Conservation (phyloP, 2,888 invertebrate species). For the Homarus gammarus region DNA sequence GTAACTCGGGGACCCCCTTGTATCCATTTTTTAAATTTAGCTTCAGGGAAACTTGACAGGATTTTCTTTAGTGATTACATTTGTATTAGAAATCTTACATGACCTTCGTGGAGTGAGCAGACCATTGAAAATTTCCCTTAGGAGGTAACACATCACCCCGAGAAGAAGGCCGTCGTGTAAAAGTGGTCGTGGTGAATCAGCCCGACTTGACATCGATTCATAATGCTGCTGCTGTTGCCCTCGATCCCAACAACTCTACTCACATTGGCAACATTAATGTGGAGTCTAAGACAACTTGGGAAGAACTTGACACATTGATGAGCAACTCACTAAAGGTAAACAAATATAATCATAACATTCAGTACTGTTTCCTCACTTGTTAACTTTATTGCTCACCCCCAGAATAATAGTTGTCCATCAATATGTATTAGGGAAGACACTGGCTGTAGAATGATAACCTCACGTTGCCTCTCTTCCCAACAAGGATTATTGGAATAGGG, state of each 20-base stretch:
- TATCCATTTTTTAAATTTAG: too few species aligned
- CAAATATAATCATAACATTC: too few species aligned
- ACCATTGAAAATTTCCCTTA: too few species aligned
- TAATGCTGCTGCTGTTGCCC: neutral
- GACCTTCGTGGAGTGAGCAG: too few species aligned
- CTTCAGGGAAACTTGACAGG: too few species aligned
- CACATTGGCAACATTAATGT: constrained; percentile 67
- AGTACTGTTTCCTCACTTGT: too few species aligned
- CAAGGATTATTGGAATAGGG: constrained; percentile 59
- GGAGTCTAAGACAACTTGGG: constrained; percentile 69
- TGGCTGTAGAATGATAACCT: neutral
- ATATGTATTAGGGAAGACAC: too few species aligned
- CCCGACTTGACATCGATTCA: constrained; percentile 6
- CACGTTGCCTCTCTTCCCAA: neutral
- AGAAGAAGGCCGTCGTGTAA: constrained; percentile 45
- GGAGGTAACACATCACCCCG: constrained; percentile 7
- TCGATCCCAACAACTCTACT: constrained; percentile 15
- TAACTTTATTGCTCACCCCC: too few species aligned
- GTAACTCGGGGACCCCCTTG: too few species aligned
- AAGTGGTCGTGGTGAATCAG: constrained; percentile 42
- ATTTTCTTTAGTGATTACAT: too few species aligned
- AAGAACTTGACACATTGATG: constrained; percentile 51
- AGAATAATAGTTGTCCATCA: too few species aligned
- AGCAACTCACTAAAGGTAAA: constrained; percentile 52
- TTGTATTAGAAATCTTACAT: too few species aligned